Evolutionary conservation across 2,113 vertebrate genomes (phyloP).

Genomic region (Sander vitreus): DNA sequence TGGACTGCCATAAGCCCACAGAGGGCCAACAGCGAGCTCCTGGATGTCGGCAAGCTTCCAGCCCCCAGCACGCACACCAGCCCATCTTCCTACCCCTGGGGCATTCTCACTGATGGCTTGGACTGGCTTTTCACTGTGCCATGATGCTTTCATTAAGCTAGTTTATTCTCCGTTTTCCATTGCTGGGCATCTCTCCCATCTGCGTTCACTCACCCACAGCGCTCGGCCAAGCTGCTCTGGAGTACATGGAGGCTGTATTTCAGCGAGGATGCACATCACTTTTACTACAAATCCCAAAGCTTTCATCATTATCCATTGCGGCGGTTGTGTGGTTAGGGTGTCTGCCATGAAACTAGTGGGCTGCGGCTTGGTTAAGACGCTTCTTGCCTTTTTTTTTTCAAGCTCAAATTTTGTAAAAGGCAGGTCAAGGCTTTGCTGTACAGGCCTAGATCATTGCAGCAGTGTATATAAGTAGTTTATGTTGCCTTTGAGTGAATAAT

Average conservation of each 20-base stretch:
- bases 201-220: slow-evolving; percentile 77
- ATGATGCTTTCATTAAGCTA: slow-evolving; percentile 85
- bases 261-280: slow-evolving; percentile 51
- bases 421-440: slow-evolving; percentile 33
- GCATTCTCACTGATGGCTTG: slow-evolving; percentile 79
- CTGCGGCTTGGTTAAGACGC: slow-evolving; percentile 29
- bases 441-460: slow-evolving; percentile 10
- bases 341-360: slow-evolving; percentile 47
- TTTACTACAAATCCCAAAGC: slow-evolving; percentile 63
- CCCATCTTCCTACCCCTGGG: slow-evolving; percentile 84
- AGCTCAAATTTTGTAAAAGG: slow-evolving; percentile 17
- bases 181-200: slow-evolving; percentile 81
- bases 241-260: slow-evolving; percentile 54
- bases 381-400: slow-evolving; percentile 9
- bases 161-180: slow-evolving; percentile 83
- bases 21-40: slow-evolving; percentile 70
- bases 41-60: slow-evolving; percentile 78
- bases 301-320: slow-evolving; percentile 45
- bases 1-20: slow-evolving; percentile 52
- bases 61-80: slow-evolving; percentile 82
- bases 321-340: slow-evolving; percentile 52
- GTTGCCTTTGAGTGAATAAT: slow-evolving; percentile 34
- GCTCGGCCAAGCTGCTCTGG: slow-evolving; percentile 63
- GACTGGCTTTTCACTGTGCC: slow-evolving; percentile 77
- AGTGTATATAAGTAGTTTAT: slow-evolving; percentile 22